phyloP scores from a whole-genome alignment of 2,797 vertebrate genomes.

The Peromyscus eremicus region DNA sequence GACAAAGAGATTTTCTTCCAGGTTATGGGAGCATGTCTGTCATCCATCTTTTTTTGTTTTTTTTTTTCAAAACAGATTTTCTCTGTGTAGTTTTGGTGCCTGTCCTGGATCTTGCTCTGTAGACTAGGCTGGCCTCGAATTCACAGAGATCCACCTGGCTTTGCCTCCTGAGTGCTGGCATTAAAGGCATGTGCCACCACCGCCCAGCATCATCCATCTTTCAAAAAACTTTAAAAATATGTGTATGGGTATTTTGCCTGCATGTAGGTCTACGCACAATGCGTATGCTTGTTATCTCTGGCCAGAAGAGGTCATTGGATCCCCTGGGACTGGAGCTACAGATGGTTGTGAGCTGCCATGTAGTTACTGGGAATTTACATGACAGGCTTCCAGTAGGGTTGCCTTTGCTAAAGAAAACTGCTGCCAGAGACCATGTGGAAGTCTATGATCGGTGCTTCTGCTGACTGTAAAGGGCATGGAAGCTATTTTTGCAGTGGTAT shows the following conservation, averaged over 20 bases:
- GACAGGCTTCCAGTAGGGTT: background rate
- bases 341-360: background rate
- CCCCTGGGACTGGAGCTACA: background rate
- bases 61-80: too few species aligned
- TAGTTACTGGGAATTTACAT: background rate
- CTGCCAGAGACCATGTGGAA: background rate
- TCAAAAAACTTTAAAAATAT: background rate
- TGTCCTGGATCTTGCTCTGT: too few species aligned
- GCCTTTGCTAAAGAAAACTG: conserved; percentile 43
- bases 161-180: too few species aligned
- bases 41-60: background rate
- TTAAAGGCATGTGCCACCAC: too few species aligned
- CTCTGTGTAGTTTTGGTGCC: too few species aligned
- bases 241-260: background rate
- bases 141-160: too few species aligned
- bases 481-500: background rate
- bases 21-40: background rate
- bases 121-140: too few species aligned
- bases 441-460: background rate
- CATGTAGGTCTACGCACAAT: background rate
- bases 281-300: background rate
- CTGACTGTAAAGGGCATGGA: too few species aligned
- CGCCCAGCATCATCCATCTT: background rate
- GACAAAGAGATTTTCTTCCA: background rate
- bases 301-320: background rate